Evolutionary conservation across 1,140 invertebrate genomes (phyloP).

Genomic region (Rhagoletis zephyria): DNA sequence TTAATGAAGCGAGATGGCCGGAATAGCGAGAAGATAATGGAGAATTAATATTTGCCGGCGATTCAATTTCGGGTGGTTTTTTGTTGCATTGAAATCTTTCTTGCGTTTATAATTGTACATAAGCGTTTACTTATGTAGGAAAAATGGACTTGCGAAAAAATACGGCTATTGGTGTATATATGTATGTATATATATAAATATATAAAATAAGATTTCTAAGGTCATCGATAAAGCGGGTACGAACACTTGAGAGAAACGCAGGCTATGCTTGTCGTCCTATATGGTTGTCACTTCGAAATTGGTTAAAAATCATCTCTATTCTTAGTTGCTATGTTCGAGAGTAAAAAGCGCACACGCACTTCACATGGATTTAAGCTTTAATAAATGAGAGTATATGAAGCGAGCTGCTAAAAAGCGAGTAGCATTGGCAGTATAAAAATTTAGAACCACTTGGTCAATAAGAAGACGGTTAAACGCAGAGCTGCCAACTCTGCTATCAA

Average conservation of each 20-base stretch:
- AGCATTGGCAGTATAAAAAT: background rate
- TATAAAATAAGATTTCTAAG: background rate
- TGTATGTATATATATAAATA: background rate
- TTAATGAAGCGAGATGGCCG: constrained; percentile 34
- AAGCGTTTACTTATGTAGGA: background rate
- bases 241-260: background rate
- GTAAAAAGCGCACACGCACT: too few relatives aligned
- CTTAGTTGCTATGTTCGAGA: too few relatives aligned
- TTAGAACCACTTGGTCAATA: background rate
- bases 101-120: background rate
- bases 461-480: background rate
- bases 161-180: background rate
- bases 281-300: too few relatives aligned
- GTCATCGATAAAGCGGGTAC: background rate
- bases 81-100: background rate
- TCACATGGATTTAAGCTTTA: too few relatives aligned
- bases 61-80: background rate
- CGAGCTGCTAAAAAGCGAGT: too few relatives aligned
- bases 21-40: constrained; percentile 17
- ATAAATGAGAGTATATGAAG: too few relatives aligned
- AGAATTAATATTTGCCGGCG: constrained; percentile 47
- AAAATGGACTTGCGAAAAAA: background rate
- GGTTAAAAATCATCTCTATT: too few relatives aligned
- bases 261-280: background rate
- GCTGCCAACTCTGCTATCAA: too few relatives aligned